Evolutionary conservation across 2,888 invertebrate genomes (phyloP), one percentile per base, ranked within the genome.

Genomic region (Drosophila mercatorum): DNA sequence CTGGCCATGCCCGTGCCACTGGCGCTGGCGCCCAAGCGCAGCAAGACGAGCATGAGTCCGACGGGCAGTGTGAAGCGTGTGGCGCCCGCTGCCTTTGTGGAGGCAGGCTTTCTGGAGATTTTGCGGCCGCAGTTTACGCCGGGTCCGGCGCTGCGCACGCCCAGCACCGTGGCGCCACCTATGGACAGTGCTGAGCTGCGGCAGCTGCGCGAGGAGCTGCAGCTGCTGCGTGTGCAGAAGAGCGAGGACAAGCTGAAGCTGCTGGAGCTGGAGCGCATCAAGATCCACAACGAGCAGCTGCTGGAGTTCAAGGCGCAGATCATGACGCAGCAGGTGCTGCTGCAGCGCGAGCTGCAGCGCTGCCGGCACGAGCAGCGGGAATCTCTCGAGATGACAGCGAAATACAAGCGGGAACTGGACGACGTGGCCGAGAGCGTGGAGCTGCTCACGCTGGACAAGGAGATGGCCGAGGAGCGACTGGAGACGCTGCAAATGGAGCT

Each of bases 401-500:
- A 94, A 3, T 98, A 97, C 92, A 96, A 96, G 60, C 98, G 99
- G 56, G 99, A 99, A 92, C 97, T 98, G 92, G 95, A 97, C 0
- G 98, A 98, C 89, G 94, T 98, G 1, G 95, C 97, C 0, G 99
- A 99, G 91, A 98, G 97, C 0, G 95, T 99, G 0, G 99, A 99
- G 93, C 97, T 99, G 95, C 97, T 98, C 0, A 98, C 99, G 0
- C 94, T 99, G 0, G 99, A 99, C 92, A 99, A 98, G 92, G 99
- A 99, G 94, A 99, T 99, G 98, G 99, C 99, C 0, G 99, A 99
- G 92, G 99, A 99, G 91, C 96, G 96, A 91, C 95, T 96, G 0
- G 97, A 97, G 92, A 95, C 96, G 0, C 91, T 96, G 41, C 97
- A 97, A 92, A 93, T 97, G 80, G 99, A 99, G 92, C 91, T 98